Evolutionary conservation across 1,140 invertebrate genomes (phyloP), one percentile per base, ranked within the genome.

Genomic region (Hydropsyche tenuis): DNA sequence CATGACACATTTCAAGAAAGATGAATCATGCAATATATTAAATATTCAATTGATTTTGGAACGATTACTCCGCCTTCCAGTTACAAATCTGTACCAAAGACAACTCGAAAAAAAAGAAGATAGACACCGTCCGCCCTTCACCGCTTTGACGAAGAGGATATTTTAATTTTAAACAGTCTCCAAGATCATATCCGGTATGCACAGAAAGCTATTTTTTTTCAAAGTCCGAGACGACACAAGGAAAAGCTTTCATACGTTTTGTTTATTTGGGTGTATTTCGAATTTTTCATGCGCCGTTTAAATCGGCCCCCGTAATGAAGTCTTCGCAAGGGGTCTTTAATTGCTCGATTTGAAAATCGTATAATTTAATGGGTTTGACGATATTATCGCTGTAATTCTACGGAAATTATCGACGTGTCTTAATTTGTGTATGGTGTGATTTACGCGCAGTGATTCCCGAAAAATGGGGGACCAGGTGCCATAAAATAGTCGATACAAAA

Each of bases 81-180:
- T 5, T 53, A 53, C 48, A 53, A 53, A 53, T 53, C 48, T 53
- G 48, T 60, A 48, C 11, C 45, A 48, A 14, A 48, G 2, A n/a
- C 56, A 23, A 22, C 48, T 12, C 6, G 25, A 25, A 60, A 60
- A 60, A 60, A 56, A 56, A 56, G 20, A 9, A 22, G 18, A 56
- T 12, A 12, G 12, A 30, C 16, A 18, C 11, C 27, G 22, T 60
- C 11, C 56, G 48, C 48, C 48, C 48, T 53, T 53, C 16, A 5
- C 22, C 56, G 20, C 23, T 60, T 60, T 60, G 56, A 60, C 22
- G 16, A 53, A 53, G 23, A 60, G 20, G 68, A 70, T 37, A 46
- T 56, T 70, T 70, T 70, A 70, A 70, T 70, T 70, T 70, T 70
- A 70, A 70, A 70, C 68, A 42, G 14, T 25, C 22, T 27, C 43